phyloP scores from a whole-genome alignment of 2,113 vertebrate genomes.

The Manacus vitellinus region DNA sequence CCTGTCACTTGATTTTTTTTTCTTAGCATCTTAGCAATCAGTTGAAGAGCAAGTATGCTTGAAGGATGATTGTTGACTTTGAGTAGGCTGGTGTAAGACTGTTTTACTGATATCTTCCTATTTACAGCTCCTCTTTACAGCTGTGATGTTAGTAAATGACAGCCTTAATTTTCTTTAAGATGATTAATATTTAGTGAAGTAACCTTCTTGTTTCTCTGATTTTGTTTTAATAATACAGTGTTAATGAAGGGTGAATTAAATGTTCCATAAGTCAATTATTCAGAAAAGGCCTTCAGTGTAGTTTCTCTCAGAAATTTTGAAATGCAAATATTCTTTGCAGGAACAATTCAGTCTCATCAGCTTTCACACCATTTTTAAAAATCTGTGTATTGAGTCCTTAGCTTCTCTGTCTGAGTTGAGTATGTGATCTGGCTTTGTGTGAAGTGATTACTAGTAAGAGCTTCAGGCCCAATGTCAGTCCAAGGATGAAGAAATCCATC shows the following conservation, averaged over 20 bases:
- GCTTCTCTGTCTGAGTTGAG: constrained; percentile 15
- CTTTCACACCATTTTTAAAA: constrained; percentile 25
- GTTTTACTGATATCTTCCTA: neutral
- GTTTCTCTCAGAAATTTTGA: constrained; percentile 8
- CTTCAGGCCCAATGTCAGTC: constrained; percentile 61
- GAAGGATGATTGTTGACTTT: neutral
- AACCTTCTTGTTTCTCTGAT: neutral
- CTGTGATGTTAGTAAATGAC: neutral
- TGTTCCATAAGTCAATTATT: accelerated
- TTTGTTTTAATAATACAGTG: neutral
- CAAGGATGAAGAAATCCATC: constrained; percentile 65
- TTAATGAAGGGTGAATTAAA: neutral
- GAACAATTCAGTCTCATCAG: neutral
- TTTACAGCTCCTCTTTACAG: neutral
- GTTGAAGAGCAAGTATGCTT: neutral
- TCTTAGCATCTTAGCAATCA: neutral
- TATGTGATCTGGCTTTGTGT: constrained; percentile 54
- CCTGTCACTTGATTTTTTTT: neutral
- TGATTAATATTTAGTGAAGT: neutral
- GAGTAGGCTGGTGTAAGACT: neutral
- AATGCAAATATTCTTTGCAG: neutral
- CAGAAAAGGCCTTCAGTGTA: neutral
- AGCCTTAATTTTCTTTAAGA: neutral
- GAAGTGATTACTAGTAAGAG: constrained; percentile 63
- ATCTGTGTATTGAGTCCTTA: constrained; percentile 20